Percentiles rank a stretch among this genome's conserved stretches.
phyloP scores from a whole-genome alignment of 2,113 vertebrate genomes.

The Leucoraja erinaceus region DNA sequence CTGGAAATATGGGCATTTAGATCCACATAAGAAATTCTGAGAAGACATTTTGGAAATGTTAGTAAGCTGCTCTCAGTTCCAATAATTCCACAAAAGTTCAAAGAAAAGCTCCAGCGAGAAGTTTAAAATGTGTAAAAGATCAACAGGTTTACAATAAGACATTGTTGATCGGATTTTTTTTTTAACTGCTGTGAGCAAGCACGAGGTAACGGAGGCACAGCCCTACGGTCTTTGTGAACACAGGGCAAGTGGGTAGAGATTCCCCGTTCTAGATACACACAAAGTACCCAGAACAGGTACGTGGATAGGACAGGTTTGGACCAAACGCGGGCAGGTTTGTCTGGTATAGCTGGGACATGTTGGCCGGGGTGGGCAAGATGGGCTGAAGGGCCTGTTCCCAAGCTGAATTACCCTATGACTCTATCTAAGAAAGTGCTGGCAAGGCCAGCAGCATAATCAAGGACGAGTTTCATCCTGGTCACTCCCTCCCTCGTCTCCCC shows the following conservation, averaged over 20 bases:
- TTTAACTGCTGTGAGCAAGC: background rate
- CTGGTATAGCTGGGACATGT: no score
- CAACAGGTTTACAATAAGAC: background rate
- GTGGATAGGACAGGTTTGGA: no score
- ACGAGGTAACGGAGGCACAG: background rate
- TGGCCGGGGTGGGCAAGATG: no score
- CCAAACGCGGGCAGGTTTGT: no score
- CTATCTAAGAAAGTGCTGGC: no score
- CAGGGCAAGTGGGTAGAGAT: no score
- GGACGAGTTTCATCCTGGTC: no score
- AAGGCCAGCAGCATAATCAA: no score
- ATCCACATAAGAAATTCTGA: background rate
- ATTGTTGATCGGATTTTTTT: background rate
- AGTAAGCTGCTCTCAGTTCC: background rate
- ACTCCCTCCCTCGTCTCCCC: no score
- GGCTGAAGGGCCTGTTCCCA: no score
- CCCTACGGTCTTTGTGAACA: no score
- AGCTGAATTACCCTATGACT: no score
- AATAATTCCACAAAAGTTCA: background rate
- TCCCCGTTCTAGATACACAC: background rate
- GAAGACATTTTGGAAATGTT: background rate
- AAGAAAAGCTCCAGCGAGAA: background rate
- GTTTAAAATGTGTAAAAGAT: background rate
- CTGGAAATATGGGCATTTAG: background rate
- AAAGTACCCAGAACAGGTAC: background rate